Conservation (phyloP, 2,888 invertebrate genomes). For the Scrobipalpa atriplicella region DNA sequence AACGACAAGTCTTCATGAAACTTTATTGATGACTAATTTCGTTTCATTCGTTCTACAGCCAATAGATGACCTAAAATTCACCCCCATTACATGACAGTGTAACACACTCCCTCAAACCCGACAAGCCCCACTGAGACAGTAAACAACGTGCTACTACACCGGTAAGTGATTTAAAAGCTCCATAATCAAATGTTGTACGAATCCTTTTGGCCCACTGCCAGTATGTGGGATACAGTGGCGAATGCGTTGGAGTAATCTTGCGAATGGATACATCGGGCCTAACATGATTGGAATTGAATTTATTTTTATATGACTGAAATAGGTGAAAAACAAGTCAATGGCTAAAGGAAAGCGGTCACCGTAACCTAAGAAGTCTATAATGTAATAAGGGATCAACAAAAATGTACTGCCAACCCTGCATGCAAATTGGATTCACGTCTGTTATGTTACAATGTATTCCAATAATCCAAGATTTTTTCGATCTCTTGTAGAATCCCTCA, state of each 20-base stretch:
- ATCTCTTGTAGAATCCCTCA: too few relatives aligned
- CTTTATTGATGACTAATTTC: too few relatives aligned
- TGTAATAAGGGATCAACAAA: too few relatives aligned
- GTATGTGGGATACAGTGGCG: background rate
- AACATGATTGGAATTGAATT: background rate
- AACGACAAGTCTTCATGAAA: too few relatives aligned
- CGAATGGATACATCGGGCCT: slow-evolving; percentile 16
- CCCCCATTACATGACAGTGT: slow-evolving; percentile 38
- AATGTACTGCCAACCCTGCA: too few relatives aligned
- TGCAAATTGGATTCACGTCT: too few relatives aligned
- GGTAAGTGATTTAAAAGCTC: slow-evolving; percentile 72
- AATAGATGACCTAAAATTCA: too few relatives aligned
- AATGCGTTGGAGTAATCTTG: background rate
- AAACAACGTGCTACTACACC: slow-evolving; percentile 59
- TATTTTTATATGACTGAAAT: background rate
- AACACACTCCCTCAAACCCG: slow-evolving; percentile 38
- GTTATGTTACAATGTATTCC: too few relatives aligned
- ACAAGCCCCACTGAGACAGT: slow-evolving; percentile 50
- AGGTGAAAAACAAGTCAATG: background rate
- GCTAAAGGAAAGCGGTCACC: too few relatives aligned
- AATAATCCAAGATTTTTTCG: too few relatives aligned
- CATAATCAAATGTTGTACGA: slow-evolving; percentile 60
- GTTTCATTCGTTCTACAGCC: too few relatives aligned
- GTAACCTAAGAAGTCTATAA: too few relatives aligned
- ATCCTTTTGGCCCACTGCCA: slow-evolving; percentile 50